phyloP scores from a whole-genome alignment of 2,888 invertebrate species.

The Masnerella sp. region DNA sequence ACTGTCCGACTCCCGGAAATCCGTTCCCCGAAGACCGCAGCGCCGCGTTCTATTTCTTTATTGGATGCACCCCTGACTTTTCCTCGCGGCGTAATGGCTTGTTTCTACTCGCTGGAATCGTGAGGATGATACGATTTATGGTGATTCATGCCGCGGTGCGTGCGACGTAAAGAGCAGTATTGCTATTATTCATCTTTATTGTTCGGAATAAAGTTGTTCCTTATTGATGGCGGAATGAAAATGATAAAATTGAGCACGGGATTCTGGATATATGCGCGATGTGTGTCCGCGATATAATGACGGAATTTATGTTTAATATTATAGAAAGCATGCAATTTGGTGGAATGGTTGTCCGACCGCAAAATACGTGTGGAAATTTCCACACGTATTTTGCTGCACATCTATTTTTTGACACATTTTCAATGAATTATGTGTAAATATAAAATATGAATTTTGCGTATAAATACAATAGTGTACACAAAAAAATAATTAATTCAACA shows the following conservation, averaged over 20 bases:
- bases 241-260: conserved; percentile 27
- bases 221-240: conserved; percentile 39
- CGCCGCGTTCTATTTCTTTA: conserved; percentile 56
- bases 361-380: conserved; percentile 17
- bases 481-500: no score
- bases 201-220: conserved; percentile 47
- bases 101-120: conserved; percentile 36
- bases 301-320: conserved; percentile 45
- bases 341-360: conserved; percentile 26
- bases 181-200: conserved; percentile 50
- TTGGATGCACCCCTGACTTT: conserved; percentile 55
- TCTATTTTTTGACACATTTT: conserved; percentile 5
- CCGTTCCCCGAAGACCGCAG: conserved; percentile 54
- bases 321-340: conserved; percentile 36
- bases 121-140: conserved; percentile 47
- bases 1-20: conserved; percentile 60
- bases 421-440: not conserved
- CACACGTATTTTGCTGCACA: not conserved
- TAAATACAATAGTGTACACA: no score
- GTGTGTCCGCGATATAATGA: conserved; percentile 16
- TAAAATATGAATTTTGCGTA: not conserved
- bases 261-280: no score
- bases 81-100: conserved; percentile 34
- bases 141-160: conserved; percentile 35
- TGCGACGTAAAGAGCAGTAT: conserved; percentile 22